phyloP scores from a whole-genome alignment of 2,888 invertebrate genomes.

The Coremacera marginata region DNA sequence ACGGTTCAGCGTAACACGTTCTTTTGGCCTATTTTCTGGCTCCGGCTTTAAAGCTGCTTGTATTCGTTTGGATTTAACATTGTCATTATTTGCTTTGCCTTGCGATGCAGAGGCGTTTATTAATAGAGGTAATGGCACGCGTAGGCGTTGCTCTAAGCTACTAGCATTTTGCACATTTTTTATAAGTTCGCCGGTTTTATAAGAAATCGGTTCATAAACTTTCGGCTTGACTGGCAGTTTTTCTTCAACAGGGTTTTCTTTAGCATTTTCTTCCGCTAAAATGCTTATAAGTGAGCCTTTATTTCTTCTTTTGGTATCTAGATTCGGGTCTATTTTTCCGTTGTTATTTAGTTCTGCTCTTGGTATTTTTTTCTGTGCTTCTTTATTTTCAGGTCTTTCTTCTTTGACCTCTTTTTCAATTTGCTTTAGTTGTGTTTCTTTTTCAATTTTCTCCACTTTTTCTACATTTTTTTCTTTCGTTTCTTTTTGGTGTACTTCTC shows the following conservation, averaged over 20 bases:
- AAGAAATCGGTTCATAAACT: conserved; percentile 64
- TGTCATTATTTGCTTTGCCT: conserved; percentile 40
- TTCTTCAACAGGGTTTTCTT: neutral
- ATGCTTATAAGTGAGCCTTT: conserved; percentile 58
- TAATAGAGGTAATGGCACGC: conserved; percentile 62
- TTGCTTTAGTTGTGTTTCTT: neutral
- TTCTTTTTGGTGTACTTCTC: conserved; percentile 63
- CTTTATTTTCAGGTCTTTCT: neutral
- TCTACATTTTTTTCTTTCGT: neutral
- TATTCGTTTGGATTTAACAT: conserved; percentile 36
- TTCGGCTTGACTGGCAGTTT: conserved; percentile 26
- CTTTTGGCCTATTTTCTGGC: neutral
- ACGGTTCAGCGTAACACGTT: too few relatives aligned
- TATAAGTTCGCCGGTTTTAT: conserved; percentile 60
- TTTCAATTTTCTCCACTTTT: neutral
- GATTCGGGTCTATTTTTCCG: neutral
- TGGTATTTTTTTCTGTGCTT: neutral
- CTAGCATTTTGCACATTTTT: conserved; percentile 43
- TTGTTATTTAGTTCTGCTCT: neutral
- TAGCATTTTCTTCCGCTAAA: conserved; percentile 46
- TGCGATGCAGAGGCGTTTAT: conserved; percentile 58
- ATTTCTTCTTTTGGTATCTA: conserved; percentile 27
- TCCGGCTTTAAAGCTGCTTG: conserved; percentile 25
- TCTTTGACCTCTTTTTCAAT: neutral
- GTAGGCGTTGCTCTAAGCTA: conserved; percentile 55